Evolutionary conservation across 2,888 invertebrate species (phyloP), one percentile per base, ranked within the genome.

Genomic region (Thymelicus lineola): DNA sequence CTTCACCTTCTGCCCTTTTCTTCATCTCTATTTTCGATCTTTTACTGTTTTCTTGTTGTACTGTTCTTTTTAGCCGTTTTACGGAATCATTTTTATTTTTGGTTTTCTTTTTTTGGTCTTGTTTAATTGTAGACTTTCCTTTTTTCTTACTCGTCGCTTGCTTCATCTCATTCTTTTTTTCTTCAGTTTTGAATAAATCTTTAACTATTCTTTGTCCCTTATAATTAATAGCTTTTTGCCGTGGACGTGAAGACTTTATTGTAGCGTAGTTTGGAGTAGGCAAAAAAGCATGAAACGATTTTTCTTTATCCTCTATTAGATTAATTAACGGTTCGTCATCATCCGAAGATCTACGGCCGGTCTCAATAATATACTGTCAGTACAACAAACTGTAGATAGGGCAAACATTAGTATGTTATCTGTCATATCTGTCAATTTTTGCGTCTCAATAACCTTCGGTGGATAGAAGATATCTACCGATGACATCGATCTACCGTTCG

Each of bases 271-370:
- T 76, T 73, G 75, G 73, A 73, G 77, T 77, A 71, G 77, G 75
- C 74, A 74, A 72, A 74, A 76, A 77, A 72, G 66, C 67, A 72
- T 77, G 75, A 76, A 77, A 77, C 66, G 73, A 75, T 76, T 72
- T 73, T 12, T 76, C 65, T 72, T 74, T 70, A 68, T 72, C 60
- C 67, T 70, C 17, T 67, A 72, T 73, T 74, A 63, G 66, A 60
- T 73, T 73, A 61, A 61, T n/a, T 58, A 75, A 73, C 65, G 75
- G 75, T 63, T 75, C 72, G 66, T 77, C 69, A 73, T 76, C 75
- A 71, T 75, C 74, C 66, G 74, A 58, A 20, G 58, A n/a, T n/a
- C n/a, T n/a, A n/a, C n/a, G n/a, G n/a, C n/a, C n/a, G n/a, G n/a
- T n/a, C n/a, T n/a, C n/a, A n/a, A n/a, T n/a, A n/a, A n/a, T n/a